Evolutionary conservation across 2,888 invertebrate genomes (phyloP), one percentile per base, ranked within the genome.

Genomic region (Spodoptera exigua): DNA sequence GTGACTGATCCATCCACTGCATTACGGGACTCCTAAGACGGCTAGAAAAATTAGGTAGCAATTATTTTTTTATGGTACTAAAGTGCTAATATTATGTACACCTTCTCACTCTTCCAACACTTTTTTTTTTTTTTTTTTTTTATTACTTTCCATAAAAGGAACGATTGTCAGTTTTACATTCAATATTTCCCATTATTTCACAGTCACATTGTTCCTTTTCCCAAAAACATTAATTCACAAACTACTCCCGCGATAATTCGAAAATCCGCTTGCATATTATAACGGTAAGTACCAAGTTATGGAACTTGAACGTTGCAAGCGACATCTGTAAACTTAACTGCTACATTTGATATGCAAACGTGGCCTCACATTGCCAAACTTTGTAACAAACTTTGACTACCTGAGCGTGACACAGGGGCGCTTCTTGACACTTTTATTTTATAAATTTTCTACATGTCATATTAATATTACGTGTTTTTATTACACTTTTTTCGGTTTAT

Each of bases 261-360:
- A 55, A 73, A 73, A 72, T 72, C 73, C 39, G 47, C 39, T 49
- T 36, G 54, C 51, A 32, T 40, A 49, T 27, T 47, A 47, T 40
- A 49, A 12, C 45, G 32, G 40, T 65, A 67, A 64, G 54, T 57
- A 59, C 49, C 59, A 56, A 64, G 45, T 62, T 68, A 72, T 69
- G 71, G 61, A 80, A 79, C 63, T 79, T 77, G 60, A 58, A 47
- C 69, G 68, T 44, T 67, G 73, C 71, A 63, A 68, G 71, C 74
- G 66, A 70, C 74, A 73, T 74, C 69, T 67, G 69, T 66, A 69
- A 70, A 72, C 69, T 71, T 65, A 68, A 67, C 61, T 70, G 60
- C 43, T 59, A 63, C 53, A 74, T 81, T 77, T 81, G 77, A 80
- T 82, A 86, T 83, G 82, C 82, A 82, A 85, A 82, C 78, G 62